These are phyloP conservation scores for Lasioglossum zephyrum DNA, from an alignment of 2,888 invertebrate genomes.

Conservation along the genomic window DNA sequence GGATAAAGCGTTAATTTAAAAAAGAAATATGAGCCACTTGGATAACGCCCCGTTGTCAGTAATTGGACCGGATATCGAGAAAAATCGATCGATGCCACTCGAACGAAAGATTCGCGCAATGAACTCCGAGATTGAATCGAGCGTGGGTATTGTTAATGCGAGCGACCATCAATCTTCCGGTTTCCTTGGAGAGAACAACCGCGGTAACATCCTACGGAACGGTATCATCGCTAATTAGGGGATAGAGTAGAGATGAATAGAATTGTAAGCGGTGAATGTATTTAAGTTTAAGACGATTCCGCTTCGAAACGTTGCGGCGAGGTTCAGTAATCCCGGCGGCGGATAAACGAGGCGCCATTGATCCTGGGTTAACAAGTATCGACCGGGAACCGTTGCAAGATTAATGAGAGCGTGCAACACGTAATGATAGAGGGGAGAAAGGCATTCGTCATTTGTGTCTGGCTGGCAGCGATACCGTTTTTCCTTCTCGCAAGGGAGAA, in stretches of 20 bases:
- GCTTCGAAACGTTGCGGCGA: conserved; percentile 21
- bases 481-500: conserved; percentile 2
- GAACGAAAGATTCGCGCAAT: conserved; percentile 1
- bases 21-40: background rate
- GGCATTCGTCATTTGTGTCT: conserved; percentile 59
- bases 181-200: conserved; percentile 39
- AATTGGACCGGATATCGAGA: conserved; percentile 4
- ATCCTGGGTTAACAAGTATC: conserved; percentile 64
- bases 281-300: conserved; percentile 50
- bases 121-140: conserved; percentile 16
- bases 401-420: conserved; percentile 61
- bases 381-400: conserved; percentile 58
- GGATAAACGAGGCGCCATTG: conserved; percentile 64
- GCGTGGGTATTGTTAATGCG: conserved; percentile 29
- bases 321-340: conserved; percentile 52
- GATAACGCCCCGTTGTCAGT: background rate
- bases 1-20: background rate
- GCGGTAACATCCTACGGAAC: background rate
- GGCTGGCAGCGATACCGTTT: conserved; percentile 44
- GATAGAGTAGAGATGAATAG: conserved; percentile 31
- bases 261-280: conserved; percentile 23
- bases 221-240: conserved; percentile 40
- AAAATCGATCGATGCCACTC: conserved; percentile 22
- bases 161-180: conserved; percentile 45
- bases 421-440: conserved; percentile 48